A percentile compares a stretch with the other conserved stretches of the same genome.
Conservation (phyloP, 1,140 invertebrate species). For the Dendrolimus kikuchii region DNA sequence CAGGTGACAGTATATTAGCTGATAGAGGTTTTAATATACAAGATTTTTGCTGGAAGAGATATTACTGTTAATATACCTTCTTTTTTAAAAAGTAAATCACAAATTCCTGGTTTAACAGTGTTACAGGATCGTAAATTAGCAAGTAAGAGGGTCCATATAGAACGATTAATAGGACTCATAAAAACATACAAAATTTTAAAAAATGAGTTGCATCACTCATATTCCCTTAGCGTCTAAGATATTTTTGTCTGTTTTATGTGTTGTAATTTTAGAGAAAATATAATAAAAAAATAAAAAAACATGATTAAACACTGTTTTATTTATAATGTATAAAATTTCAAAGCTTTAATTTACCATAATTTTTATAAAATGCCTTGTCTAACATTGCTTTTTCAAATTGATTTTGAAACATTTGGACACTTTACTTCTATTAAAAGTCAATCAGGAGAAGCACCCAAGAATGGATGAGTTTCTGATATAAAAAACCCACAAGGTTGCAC, state of each 20-base stretch:
- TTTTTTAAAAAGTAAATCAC: constrained; percentile 16
- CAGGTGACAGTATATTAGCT: constrained; percentile 5
- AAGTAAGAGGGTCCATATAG: background rate
- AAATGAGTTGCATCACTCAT: background rate
- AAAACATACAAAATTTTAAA: background rate
- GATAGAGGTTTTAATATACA: no score
- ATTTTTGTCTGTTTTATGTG: constrained; percentile 16
- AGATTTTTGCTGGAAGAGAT: no score
- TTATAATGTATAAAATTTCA: constrained; percentile 1
- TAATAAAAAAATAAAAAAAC: constrained; percentile 9
- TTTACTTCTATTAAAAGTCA: no score
- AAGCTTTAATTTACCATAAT: no score
- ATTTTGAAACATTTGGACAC: no score
- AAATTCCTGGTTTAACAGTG: constrained; percentile 9
- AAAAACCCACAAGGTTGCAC: no score
- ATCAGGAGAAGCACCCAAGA: no score
- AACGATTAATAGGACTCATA: background rate
- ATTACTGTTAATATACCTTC: constrained; percentile 15
- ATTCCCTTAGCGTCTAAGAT: constrained; percentile 8
- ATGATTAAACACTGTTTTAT: background rate
- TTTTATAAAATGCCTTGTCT: no score
- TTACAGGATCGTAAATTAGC: background rate
- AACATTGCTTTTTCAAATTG: no score
- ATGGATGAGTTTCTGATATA: no score
- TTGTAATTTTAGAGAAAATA: constrained; percentile 18